Base-by-base conservation (phyloP, 2,113 vertebrate species). In the Toxotes chatareus region DNA sequence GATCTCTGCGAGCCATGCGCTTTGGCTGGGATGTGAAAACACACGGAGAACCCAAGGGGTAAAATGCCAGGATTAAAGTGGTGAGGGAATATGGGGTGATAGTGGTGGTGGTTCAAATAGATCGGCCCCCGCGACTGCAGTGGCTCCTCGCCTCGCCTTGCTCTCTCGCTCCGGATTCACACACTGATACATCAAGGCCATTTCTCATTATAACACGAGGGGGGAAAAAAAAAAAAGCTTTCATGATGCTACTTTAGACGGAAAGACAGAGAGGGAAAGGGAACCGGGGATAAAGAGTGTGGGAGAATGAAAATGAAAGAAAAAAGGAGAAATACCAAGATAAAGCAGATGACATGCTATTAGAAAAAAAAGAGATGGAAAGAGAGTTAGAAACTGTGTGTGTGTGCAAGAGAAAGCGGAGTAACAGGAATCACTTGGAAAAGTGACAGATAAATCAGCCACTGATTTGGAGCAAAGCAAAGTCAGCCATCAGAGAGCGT, bases 131-230 rank as follows among this genome's bases (percentile, higher is more conserved):
- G 59, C 74, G 47, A 82, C 90, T 64, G 84, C 91, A 76, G 76
- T 21, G 80, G 87, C 90, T 84, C 87, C 79, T 84, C 59, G 70
- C 76, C 80, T 90, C 44, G 62, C 42, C 86, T 83, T 75, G 70
- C 80, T 91, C 89, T 90, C 86, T 77, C 65, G 65, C 90, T 89
- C 82, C 36, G 67, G 85, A 90, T 91, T 91, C 88, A 89, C 91
- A 88, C 81, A 84, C 88, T 85, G 90, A 93, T 92, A 91, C 85
- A 94, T 94, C 94, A 93, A 93, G 92, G 93, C 92, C 86, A 84
- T 90, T 92, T 91, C 89, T 94, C 91, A 93, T 91, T 94, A 90
- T 76, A 87, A 83, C 80, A 88, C 74, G 49, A 84, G 83, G 65
- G 80, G 66, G 79, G n/a, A 73, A 36, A 27, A 27, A 27, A 27